Percentiles rank a stretch among this genome's conserved stretches.
phyloP scores from a whole-genome alignment of 2,113 vertebrate genomes.

The Tympanuchus pallidicinctus region DNA sequence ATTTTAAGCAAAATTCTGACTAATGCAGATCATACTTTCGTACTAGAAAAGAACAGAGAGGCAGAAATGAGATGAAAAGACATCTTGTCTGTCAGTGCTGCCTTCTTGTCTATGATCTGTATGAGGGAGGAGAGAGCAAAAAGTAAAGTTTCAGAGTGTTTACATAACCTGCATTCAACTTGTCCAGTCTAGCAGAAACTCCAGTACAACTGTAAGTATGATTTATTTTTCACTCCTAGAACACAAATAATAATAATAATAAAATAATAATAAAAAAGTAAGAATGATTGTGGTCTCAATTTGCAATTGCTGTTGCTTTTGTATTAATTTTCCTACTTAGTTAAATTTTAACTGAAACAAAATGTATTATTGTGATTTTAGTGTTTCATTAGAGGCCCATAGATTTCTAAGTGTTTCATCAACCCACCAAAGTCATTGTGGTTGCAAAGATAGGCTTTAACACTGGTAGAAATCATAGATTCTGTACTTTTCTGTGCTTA shows the following conservation, averaged over 20 bases:
- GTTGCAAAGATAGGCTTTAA: background rate
- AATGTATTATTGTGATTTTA: background rate
- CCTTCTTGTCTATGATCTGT: background rate
- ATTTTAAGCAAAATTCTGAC: background rate
- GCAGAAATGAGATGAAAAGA: background rate
- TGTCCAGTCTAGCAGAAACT: background rate
- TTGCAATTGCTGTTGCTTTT: background rate
- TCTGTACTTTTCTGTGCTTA: background rate
- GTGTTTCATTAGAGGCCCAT: background rate
- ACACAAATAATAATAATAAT: background rate
- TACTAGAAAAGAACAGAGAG: background rate
- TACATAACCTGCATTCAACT: background rate
- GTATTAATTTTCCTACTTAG: background rate
- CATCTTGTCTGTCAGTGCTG: background rate
- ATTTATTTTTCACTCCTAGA: background rate
- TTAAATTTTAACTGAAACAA: background rate
- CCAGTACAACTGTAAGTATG: background rate
- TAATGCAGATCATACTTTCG: background rate
- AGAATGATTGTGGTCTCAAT: background rate
- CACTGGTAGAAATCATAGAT: background rate
- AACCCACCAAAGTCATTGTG: background rate
- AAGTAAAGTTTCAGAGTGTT: background rate
- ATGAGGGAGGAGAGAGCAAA: background rate
- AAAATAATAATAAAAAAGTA: background rate
- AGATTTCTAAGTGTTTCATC: background rate